Evolutionary conservation across 2,888 invertebrate genomes (phyloP).

Genomic region (Elegia similella): DNA sequence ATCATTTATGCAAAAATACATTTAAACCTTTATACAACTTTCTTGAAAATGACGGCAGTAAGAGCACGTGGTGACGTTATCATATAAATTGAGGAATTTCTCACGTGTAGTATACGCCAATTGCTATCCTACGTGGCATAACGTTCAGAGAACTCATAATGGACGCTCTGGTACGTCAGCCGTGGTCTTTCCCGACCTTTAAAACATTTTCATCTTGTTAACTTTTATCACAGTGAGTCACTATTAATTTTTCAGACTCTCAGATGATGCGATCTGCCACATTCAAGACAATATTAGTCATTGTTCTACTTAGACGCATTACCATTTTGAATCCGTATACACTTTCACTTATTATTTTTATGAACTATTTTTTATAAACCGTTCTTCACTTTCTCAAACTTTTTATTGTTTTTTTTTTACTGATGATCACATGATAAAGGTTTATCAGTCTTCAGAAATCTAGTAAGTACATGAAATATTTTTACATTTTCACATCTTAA

Average conservation of each 20-base stretch:
- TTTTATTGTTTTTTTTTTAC: background rate
- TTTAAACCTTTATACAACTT: too few relatives aligned
- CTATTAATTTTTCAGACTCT: constrained; percentile 20
- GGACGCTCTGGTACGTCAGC: background rate
- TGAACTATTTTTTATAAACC: background rate
- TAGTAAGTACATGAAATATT: too few relatives aligned
- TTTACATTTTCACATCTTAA: background rate
- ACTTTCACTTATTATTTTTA: background rate
- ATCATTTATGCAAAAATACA: too few relatives aligned
- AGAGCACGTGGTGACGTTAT: background rate
- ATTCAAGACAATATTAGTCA: background rate
- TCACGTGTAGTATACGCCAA: background rate
- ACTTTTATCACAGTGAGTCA: constrained; percentile 17
- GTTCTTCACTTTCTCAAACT: background rate
- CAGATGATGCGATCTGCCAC: constrained; percentile 7
- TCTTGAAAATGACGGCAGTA: background rate
- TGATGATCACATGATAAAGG: too few relatives aligned
- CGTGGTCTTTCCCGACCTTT: constrained; percentile 10
- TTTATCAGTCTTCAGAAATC: too few relatives aligned
- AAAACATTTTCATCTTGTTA: constrained; percentile 25
- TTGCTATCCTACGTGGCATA: background rate
- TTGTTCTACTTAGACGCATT: background rate
- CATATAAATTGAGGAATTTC: background rate
- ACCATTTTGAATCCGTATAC: background rate
- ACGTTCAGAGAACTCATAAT: constrained; percentile 1